These are phyloP conservation scores for Microctenopoma stevenorrisi DNA, from an alignment of 2,797 vertebrate species.

Conservation along the genomic window DNA sequence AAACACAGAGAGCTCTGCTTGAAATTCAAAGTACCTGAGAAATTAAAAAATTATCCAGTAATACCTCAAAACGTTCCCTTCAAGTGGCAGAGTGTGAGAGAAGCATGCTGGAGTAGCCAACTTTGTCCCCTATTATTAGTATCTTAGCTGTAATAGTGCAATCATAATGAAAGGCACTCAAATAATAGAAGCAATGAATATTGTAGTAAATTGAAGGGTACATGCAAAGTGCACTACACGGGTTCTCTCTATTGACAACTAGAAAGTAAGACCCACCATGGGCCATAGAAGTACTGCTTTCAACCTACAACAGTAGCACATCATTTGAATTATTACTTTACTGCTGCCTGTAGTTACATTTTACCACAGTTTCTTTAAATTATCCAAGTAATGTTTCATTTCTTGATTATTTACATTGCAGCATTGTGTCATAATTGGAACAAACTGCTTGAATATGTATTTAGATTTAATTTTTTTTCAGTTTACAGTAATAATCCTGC, in stretches of 20 bases:
- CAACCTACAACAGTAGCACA: background rate
- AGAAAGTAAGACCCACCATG: background rate
- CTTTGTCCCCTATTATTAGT: conserved; percentile 8
- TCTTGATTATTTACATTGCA: conserved; percentile 3
- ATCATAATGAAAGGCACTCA: conserved; percentile 6
- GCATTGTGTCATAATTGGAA: background rate
- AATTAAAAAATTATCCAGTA: conserved; percentile 10
- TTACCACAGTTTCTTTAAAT: conserved; percentile 1
- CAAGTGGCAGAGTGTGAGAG: conserved; percentile 4
- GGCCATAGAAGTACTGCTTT: conserved; percentile 1
- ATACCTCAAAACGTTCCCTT: background rate
- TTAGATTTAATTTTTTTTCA: background rate
- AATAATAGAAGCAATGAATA: conserved; percentile 6
- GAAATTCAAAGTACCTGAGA: conserved; percentile 2
- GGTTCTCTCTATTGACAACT: background rate
- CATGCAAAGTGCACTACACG: conserved; percentile 21
- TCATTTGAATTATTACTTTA: background rate
- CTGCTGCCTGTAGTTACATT: background rate
- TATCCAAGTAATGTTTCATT: background rate
- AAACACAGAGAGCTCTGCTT: background rate
- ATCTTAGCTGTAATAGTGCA: background rate
- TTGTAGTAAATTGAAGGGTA: conserved; percentile 14
- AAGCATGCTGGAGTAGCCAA: background rate
- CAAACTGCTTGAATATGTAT: background rate
- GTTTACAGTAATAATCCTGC: conserved; percentile 1